These are phyloP conservation scores for Mormyrops boulengeri DNA, from an alignment of 2,797 vertebrate genomes.

Conservation along the genomic window DNA sequence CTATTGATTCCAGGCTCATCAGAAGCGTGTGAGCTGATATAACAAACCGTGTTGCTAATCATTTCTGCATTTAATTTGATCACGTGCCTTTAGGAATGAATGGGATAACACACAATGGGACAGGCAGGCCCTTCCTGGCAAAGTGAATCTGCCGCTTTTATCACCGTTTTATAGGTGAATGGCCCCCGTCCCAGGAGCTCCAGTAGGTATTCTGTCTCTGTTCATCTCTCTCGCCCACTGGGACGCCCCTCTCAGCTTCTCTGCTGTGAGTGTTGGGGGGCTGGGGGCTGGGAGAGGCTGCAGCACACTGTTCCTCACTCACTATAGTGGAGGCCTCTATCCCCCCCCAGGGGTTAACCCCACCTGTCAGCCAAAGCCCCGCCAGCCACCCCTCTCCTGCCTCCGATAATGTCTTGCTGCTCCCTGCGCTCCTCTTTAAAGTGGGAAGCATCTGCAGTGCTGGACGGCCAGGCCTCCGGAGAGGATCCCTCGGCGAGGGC, in stretches of 20 bases:
- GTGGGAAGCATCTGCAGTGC: constrained; percentile 27
- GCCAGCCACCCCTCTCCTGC: constrained; percentile 36
- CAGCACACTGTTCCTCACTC: constrained; percentile 13
- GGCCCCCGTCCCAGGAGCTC: not conserved
- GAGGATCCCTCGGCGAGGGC: constrained; percentile 20
- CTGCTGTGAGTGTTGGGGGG: constrained; percentile 7
- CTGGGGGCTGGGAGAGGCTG: constrained; percentile 18
- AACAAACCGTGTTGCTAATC: not conserved
- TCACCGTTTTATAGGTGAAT: constrained; percentile 12
- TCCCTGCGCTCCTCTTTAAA: constrained; percentile 31
- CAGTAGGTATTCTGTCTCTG: not conserved
- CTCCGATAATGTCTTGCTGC: constrained; percentile 43
- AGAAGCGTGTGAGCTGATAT: not conserved
- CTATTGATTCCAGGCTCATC: not conserved
- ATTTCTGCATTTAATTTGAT: not conserved
- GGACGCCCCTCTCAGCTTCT: constrained; percentile 24
- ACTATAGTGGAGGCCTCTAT: constrained; percentile 26
- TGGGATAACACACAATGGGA: not conserved
- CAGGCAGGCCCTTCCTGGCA: not conserved
- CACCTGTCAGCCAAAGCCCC: constrained; percentile 36
- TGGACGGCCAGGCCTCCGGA: constrained; percentile 39
- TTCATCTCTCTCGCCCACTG: constrained; percentile 15
- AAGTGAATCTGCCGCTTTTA: not conserved
- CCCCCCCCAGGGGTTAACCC: constrained; percentile 36
- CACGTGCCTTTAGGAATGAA: not conserved